Conservation (phyloP, 2,113 vertebrate species). For the Coracopsis vasa region DNA sequence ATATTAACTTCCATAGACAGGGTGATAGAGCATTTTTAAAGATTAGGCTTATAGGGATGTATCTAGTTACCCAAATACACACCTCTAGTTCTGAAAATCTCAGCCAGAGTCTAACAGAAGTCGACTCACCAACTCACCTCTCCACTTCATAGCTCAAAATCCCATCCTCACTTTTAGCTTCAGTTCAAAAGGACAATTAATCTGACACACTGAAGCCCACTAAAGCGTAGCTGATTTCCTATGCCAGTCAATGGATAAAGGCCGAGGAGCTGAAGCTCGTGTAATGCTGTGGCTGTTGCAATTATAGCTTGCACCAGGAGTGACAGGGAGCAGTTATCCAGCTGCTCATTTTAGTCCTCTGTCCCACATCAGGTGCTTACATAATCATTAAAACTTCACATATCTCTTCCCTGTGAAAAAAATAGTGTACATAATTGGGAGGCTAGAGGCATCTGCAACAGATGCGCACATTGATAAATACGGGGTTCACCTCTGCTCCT, state of each 20-base stretch:
- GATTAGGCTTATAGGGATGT: neutral
- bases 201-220: neutral
- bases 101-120: fast-evolving
- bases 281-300: neutral
- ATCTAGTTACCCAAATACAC: neutral
- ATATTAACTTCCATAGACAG: neutral
- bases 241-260: neutral
- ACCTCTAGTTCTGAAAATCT: neutral
- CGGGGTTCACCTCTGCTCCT: neutral
- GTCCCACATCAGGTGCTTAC: neutral
- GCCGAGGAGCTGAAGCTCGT: neutral
- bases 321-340: neutral
- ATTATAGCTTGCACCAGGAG: neutral
- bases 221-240: neutral
- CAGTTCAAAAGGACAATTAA: neutral
- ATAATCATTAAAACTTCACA: neutral
- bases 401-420: neutral
- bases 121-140: neutral
- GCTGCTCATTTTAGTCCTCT: neutral
- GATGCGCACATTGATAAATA: neutral
- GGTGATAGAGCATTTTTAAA: neutral
- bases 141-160: neutral
- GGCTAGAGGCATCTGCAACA: neutral
- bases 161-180: neutral
- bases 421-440: neutral